These are phyloP conservation scores for Rhinichthys klamathensis DNA, from an alignment of 2,113 vertebrate species.

Conservation along the genomic window DNA sequence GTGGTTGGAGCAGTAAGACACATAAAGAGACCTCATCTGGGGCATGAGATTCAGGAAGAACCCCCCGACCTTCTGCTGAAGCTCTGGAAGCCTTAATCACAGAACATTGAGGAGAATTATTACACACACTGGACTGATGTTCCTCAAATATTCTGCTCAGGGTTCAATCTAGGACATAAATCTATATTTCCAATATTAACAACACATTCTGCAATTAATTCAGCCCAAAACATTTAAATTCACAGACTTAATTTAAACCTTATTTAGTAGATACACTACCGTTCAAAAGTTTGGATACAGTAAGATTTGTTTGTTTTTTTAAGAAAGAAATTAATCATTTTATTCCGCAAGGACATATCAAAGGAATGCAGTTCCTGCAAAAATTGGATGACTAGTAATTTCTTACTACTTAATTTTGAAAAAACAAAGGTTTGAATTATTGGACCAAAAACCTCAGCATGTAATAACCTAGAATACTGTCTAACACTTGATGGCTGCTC, in stretches of 20 bases:
- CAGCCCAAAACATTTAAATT: neutral
- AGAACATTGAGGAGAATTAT: neutral
- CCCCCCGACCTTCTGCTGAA: conserved; percentile 91
- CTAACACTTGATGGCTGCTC: too few species aligned
- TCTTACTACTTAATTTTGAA: too few species aligned
- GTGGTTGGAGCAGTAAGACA: conserved; percentile 94
- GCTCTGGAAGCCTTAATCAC: conserved; percentile 86
- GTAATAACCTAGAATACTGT: too few species aligned
- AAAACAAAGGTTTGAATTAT: too few species aligned
- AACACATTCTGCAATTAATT: neutral
- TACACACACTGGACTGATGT: neutral
- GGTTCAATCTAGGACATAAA: neutral
- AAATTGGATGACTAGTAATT: too few species aligned
- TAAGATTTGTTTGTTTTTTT: neutral
- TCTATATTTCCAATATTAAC: neutral
- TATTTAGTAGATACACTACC: neutral
- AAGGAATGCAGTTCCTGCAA: neutral
- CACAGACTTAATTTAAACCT: neutral
- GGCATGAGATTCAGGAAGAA: conserved; percentile 95
- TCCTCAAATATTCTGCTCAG: neutral
- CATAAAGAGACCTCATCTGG: conserved; percentile 91
- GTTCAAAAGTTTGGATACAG: neutral
- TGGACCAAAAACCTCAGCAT: too few species aligned
- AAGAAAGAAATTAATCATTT: neutral
- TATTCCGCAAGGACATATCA: neutral